phyloP scores from a whole-genome alignment of 2,113 vertebrate genomes.

The Myiagra hebetior region DNA sequence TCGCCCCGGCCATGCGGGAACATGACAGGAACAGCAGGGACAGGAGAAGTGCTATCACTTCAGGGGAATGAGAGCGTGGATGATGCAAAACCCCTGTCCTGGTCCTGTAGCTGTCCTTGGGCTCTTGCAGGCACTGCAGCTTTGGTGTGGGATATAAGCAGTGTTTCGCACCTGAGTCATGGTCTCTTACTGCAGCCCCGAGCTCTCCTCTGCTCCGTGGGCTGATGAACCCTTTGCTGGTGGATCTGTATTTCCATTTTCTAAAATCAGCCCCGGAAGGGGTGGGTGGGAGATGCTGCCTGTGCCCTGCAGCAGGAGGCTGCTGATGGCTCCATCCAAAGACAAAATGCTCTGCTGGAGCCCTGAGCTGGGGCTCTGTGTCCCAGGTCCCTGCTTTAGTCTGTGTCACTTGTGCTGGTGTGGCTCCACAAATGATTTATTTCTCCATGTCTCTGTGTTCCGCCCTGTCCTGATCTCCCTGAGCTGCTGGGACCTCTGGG shows the following conservation, averaged over 20 bases:
- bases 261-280: neutral
- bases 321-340: fast-evolving
- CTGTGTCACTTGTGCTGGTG: neutral
- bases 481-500: neutral
- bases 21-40: fast-evolving
- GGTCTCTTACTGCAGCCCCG: fast-evolving
- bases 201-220: fast-evolving
- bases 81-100: neutral
- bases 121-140: fast-evolving
- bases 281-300: neutral
- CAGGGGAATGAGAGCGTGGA: fast-evolving
- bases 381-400: neutral
- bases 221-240: neutral
- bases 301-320: neutral
- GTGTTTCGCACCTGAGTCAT: fast-evolving
- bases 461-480: fast-evolving
- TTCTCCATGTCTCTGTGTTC: neutral
- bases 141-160: neutral
- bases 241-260: fast-evolving
- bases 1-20: fast-evolving
- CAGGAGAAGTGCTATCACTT: neutral
- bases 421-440: neutral
- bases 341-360: neutral
- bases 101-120: neutral
- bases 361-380: fast-evolving